Conservation (phyloP, 2,888 invertebrate species). For the Dryadula phaetusa region DNA sequence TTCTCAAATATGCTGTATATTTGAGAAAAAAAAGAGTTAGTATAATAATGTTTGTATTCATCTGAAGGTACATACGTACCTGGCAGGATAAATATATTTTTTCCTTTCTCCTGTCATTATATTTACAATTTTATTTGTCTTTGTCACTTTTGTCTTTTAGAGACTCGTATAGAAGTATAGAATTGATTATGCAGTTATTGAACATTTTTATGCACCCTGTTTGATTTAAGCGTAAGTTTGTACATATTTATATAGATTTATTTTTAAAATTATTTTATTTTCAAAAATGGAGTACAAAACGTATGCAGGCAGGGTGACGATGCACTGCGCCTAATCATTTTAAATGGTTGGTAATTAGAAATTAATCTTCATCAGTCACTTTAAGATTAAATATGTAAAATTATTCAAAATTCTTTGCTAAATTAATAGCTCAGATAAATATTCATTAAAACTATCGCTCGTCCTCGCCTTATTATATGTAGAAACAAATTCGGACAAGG, state of each 20-base stretch:
- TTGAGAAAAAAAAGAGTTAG: no score
- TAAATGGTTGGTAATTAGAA: background rate
- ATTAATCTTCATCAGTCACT: background rate
- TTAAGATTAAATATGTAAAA: background rate
- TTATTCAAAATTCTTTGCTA: background rate
- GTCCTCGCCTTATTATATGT: constrained; percentile 19
- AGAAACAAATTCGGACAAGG: constrained; percentile 24
- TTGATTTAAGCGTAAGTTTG: background rate
- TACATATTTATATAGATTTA: background rate
- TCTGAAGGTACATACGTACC: background rate
- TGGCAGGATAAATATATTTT: constrained; percentile 11
- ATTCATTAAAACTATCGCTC: constrained; percentile 23
- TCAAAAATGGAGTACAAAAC: background rate
- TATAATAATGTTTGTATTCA: no score
- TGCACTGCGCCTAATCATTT: background rate
- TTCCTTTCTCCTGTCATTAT: constrained; percentile 11
- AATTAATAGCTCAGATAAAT: constrained; percentile 19
- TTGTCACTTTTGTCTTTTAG: constrained; percentile 4
- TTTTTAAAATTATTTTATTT: no score
- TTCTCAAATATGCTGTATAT: no score
- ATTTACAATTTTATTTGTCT: background rate
- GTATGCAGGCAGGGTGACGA: background rate
- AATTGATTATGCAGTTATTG: background rate
- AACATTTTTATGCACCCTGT: background rate
- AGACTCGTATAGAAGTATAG: background rate